phyloP scores from a whole-genome alignment of 2,113 vertebrate species.

The Neolamprologus kungweensis region DNA sequence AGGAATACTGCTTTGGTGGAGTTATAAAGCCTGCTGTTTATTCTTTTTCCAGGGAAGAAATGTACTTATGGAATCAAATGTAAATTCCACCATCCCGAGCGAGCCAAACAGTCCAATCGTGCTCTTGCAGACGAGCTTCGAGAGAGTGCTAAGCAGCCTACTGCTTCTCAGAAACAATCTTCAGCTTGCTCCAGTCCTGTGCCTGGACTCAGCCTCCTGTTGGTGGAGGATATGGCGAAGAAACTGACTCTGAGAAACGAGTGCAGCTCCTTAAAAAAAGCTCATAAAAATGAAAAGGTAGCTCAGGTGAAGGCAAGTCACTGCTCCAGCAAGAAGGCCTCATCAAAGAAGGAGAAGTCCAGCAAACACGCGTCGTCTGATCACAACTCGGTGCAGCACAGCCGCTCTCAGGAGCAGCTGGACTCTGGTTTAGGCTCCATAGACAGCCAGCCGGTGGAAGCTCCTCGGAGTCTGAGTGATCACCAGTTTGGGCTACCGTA shows the following conservation, averaged over 20 bases:
- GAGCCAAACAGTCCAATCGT: constrained; percentile 79
- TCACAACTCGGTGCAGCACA: constrained; percentile 31
- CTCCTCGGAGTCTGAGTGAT: constrained; percentile 54
- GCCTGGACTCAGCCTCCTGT: constrained; percentile 18
- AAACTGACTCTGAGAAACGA: constrained; percentile 64
- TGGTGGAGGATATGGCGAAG: constrained; percentile 65
- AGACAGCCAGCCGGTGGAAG: constrained; percentile 75
- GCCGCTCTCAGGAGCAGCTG: constrained; percentile 71
- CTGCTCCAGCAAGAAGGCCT: constrained; percentile 3
- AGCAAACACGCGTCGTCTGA: constrained; percentile 18
- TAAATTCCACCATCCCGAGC: constrained; percentile 86
- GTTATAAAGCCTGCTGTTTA: neutral
- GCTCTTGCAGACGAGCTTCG: constrained; percentile 84
- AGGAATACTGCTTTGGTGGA: neutral
- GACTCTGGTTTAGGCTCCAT: constrained; percentile 89
- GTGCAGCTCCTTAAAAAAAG: constrained; percentile 43
- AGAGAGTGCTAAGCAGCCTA: constrained; percentile 72
- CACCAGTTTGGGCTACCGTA: constrained; percentile 2
- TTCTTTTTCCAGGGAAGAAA: constrained; percentile 79
- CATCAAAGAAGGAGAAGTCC: constrained; percentile 61
- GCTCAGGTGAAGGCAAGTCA: constrained; percentile 44
- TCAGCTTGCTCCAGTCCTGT: constrained; percentile 28
- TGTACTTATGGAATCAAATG: constrained; percentile 94
- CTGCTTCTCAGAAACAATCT: neutral
- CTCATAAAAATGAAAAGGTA: constrained; percentile 2